Conservation (phyloP, 2,888 invertebrate species). For the Orchesella flavescens region DNA sequence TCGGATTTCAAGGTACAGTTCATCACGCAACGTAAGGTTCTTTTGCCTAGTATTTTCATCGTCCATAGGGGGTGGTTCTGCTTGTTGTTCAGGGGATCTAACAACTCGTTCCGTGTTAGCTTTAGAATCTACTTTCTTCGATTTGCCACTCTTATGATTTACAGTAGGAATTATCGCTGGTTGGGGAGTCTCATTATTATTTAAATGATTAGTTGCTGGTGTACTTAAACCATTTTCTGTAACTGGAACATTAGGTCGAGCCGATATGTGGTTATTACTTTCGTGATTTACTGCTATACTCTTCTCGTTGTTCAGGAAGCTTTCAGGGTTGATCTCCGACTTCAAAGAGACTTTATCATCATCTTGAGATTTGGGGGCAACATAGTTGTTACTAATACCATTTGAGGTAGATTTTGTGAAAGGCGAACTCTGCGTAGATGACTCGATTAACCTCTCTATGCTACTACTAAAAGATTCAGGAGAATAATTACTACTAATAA, state of each 20-base stretch:
- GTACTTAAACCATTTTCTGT: slow-evolving; percentile 51
- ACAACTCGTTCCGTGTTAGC: slow-evolving; percentile 20
- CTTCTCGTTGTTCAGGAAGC: slow-evolving; percentile 13
- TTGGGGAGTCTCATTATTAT: slow-evolving; percentile 30
- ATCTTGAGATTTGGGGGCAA: slow-evolving; percentile 31
- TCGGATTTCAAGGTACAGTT: slow-evolving; percentile 70
- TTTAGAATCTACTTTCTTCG: slow-evolving; percentile 37
- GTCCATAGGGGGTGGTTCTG: slow-evolving; percentile 58
- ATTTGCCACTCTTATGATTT: slow-evolving; percentile 53
- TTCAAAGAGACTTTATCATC: slow-evolving; percentile 32
- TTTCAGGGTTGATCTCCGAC: slow-evolving; percentile 8
- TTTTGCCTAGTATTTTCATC: slow-evolving; percentile 67
- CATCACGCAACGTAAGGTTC: slow-evolving; percentile 69
- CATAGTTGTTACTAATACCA: slow-evolving; percentile 35
- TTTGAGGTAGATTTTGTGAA: slow-evolving; percentile 48
- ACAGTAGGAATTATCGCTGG: slow-evolving; percentile 14
- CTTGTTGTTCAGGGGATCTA: slow-evolving; percentile 24
- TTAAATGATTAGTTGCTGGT: slow-evolving; percentile 11
- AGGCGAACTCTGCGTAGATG: slow-evolving; percentile 47
- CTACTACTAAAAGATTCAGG: slow-evolving; percentile 63
- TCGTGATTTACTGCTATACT: slow-evolving; percentile 13
- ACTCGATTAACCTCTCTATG: slow-evolving; percentile 55
- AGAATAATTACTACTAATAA: slow-evolving; percentile 13
- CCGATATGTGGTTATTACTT: slow-evolving; percentile 14
- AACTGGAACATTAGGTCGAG: slow-evolving; percentile 1